phyloP scores from a whole-genome alignment of 2,888 invertebrate species.

The Pandemis corylana region DNA sequence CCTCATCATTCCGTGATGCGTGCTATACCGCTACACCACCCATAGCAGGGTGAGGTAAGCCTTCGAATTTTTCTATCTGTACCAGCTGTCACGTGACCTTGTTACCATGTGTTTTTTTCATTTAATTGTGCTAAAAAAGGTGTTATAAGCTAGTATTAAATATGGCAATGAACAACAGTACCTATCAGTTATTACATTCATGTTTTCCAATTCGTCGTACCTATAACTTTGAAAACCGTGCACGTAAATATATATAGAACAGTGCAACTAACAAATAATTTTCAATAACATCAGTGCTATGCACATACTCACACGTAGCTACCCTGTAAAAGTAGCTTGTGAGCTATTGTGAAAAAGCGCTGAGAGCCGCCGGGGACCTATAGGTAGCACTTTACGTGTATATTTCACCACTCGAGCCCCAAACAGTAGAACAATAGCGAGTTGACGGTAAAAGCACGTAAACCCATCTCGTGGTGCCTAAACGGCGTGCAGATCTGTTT shows the following conservation, averaged over 20 bases:
- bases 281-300: neutral
- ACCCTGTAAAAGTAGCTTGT: neutral
- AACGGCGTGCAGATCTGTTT: conserved; percentile 10
- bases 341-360: neutral
- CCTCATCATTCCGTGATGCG: too few relatives aligned
- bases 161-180: too few relatives aligned
- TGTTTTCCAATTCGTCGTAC: too few relatives aligned
- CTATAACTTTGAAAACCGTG: too few relatives aligned
- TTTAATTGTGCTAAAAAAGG: too few relatives aligned
- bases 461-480: conserved; percentile 16
- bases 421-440: conserved; percentile 34
- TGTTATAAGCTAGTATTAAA: too few relatives aligned
- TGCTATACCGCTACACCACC: too few relatives aligned
- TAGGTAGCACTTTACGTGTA: conserved; percentile 20
- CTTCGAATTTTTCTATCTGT: too few relatives aligned
- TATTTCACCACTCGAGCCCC: conserved; percentile 31
- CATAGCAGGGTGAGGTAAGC: too few relatives aligned
- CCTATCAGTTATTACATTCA: too few relatives aligned
- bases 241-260: neutral
- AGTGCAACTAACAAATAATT: neutral
- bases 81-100: too few relatives aligned
- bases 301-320: neutral
- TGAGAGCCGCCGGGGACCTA: conserved; percentile 5
- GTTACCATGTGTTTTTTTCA: too few relatives aligned
- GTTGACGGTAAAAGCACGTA: conserved; percentile 22